Base-by-base conservation (phyloP, 2,113 vertebrate genomes). In the Oreamnos americanus region DNA sequence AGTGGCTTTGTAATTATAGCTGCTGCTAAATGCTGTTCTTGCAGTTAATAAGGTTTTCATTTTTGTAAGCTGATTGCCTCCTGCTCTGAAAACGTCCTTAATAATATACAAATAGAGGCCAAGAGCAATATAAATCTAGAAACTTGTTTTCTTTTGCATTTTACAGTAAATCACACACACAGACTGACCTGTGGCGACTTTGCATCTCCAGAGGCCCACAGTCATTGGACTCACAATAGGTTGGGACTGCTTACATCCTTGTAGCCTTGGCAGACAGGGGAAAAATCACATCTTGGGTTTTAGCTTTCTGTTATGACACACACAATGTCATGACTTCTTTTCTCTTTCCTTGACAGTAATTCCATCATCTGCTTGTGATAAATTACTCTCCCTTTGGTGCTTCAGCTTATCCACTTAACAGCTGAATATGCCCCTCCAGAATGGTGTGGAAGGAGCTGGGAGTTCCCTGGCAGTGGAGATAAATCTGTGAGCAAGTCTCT, bases 31-130 rank as follows among this genome's bases (percentile, higher is more conserved):
- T 92, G 67, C 89, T 92, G 14, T 89, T 82, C 91, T 79, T 86
- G 55, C 82, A 86, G 84, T 96, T 95, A 87, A 71, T 82, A 67
- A 79, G 90, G 85, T 33, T 95, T 97, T 87, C 93, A 87, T 67
- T 96, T 97, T 89, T 96, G 47, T 83, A 58, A 90, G 36, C 45
- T 67, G 60, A 95, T 89, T 55, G 71, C 60, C 86, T 94, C 83
- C 78, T 83, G 15, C 89, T 86, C 89, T 86, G 47, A 62, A 94
- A 91, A 87, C 36, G 64, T 95, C 53, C 84, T 93, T 91, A 74
- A 58, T 79, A 14, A 39, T 83, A 95, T 96, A 57, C 92, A 96
- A 43, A 89, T 79, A 79, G 62, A 36, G 57, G 39, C 55, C 90
- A 84, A 55, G 78, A 94, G 55, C 95, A 60, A 3, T 51, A 14